These are phyloP conservation scores for Villa cingulata DNA, from an alignment of 2,888 invertebrate genomes.

Conservation along the genomic window DNA sequence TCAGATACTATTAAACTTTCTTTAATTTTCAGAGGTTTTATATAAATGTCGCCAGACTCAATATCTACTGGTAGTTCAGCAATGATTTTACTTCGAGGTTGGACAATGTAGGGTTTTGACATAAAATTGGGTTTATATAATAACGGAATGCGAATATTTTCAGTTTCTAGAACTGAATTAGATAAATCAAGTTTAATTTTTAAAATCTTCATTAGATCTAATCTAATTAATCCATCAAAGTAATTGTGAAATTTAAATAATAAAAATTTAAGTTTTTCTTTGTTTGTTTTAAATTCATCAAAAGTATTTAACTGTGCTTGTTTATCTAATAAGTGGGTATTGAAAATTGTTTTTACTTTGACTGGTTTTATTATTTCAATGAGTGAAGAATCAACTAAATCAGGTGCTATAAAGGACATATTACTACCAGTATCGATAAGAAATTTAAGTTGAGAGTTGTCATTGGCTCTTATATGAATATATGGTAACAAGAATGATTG, in stretches of 20 bases:
- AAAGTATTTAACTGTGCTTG: constrained; percentile 7
- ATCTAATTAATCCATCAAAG: constrained; percentile 15
- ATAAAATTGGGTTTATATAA: constrained; percentile 9
- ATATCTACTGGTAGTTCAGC: too few relatives aligned
- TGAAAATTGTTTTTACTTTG: neutral
- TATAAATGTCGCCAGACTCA: too few relatives aligned
- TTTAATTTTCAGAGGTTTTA: too few relatives aligned
- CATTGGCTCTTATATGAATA: neutral
- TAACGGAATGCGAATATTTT: constrained; percentile 5
- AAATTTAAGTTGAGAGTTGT: constrained; percentile 2
- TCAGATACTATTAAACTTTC: too few relatives aligned
- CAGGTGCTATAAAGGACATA: neutral
- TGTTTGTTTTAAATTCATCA: constrained; percentile 9
- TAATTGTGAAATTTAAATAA: constrained; percentile 14
- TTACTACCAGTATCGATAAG: constrained; percentile 1
- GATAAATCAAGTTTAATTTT: constrained; percentile 10
- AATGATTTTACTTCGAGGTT: too few relatives aligned
- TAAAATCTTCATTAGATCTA: constrained; percentile 12
- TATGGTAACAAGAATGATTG: neutral
- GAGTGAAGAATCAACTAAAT: neutral
- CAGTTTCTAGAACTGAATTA: constrained; percentile 7
- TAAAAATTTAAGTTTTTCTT: neutral
- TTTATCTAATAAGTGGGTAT: constrained; percentile 5
- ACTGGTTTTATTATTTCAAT: neutral
- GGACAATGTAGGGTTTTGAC: constrained; percentile 9